Conservation (phyloP, 2,113 vertebrate species). For the Cheirogaleus medius region DNA sequence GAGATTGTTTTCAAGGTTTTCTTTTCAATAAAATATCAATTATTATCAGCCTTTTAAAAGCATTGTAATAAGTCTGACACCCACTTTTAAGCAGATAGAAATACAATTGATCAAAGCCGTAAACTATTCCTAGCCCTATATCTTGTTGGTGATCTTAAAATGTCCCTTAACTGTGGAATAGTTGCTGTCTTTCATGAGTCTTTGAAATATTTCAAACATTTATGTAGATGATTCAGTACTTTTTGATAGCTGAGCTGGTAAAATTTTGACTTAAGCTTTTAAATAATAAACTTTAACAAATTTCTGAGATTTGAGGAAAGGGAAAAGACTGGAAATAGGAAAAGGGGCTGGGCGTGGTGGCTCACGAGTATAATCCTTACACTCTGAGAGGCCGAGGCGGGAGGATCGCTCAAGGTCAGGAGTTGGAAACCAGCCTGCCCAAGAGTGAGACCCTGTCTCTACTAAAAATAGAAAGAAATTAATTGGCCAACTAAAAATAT, state of each 20-base stretch:
- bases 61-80: background rate
- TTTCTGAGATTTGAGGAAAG: background rate
- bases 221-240: background rate
- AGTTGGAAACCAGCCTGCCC: too few relatives aligned
- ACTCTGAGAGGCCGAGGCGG: too few relatives aligned
- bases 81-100: background rate
- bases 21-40: constrained; percentile 41
- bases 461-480: too few relatives aligned
- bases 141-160: background rate
- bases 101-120: background rate
- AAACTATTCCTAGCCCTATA: background rate
- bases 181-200: background rate
- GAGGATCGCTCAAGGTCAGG: too few relatives aligned
- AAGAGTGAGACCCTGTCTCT: too few relatives aligned
- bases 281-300: background rate
- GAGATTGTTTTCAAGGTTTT: constrained; percentile 39
- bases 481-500: too few relatives aligned
- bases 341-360: too few relatives aligned
- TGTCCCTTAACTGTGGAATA: background rate
- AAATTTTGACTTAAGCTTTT: background rate
- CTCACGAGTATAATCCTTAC: too few relatives aligned
- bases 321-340: background rate
- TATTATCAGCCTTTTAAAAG: constrained; percentile 46
- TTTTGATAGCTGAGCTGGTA: background rate
- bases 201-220: background rate